Evolutionary conservation across 2,888 invertebrate genomes (phyloP).

Genomic region (Eilema sororculum): DNA sequence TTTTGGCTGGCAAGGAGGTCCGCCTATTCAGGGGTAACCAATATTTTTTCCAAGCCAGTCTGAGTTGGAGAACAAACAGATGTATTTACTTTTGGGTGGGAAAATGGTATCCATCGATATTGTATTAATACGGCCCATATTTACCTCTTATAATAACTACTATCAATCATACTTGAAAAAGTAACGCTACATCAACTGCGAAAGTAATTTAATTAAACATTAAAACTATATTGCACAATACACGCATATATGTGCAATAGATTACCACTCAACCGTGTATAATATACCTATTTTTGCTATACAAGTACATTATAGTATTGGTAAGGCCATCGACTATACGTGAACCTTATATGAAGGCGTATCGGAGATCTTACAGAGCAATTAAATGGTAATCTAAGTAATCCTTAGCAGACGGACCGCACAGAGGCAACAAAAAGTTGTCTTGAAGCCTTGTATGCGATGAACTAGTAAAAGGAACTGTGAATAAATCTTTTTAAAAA

Average conservation of each 20-base stretch:
- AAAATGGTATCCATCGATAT: too few relatives aligned
- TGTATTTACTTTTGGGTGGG: too few relatives aligned
- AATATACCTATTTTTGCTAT: conserved; percentile 37
- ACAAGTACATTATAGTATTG: conserved; percentile 36
- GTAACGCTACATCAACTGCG: too few relatives aligned
- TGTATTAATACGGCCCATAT: too few relatives aligned
- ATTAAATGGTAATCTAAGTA: conserved; percentile 71
- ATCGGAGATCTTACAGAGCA: conserved; percentile 62
- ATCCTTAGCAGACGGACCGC: conserved; percentile 46
- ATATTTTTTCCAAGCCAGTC: too few relatives aligned
- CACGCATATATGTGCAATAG: background rate
- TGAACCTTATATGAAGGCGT: conserved; percentile 55
- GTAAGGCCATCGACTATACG: conserved; percentile 55
- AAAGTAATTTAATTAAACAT: too few relatives aligned
- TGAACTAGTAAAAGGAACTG: background rate
- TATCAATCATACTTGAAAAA: too few relatives aligned
- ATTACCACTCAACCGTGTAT: conserved; percentile 6
- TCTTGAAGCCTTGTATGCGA: background rate
- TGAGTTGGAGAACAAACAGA: too few relatives aligned
- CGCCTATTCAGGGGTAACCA: too few relatives aligned
- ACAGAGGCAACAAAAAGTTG: conserved; percentile 29
- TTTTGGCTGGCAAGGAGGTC: too few relatives aligned
- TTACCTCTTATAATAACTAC: too few relatives aligned
- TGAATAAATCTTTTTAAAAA: background rate
- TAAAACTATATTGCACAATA: background rate